phyloP scores from a whole-genome alignment of 2,888 invertebrate species.

The Oligia fasciuncula region DNA sequence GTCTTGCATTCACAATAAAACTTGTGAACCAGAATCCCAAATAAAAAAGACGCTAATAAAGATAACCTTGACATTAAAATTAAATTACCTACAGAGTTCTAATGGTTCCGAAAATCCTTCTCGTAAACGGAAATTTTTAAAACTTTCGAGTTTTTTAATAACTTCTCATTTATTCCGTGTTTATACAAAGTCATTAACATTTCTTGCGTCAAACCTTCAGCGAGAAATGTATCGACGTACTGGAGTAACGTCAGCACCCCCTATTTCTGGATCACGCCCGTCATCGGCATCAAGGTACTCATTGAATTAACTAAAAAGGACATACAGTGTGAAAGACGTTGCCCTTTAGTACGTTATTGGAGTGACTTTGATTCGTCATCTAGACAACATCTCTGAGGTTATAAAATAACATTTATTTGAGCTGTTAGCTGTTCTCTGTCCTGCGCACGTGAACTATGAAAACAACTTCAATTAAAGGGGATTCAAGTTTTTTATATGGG shows the following conservation, averaged over 20 bases:
- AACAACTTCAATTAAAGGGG: constrained; percentile 20
- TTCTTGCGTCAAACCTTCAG: constrained; percentile 82
- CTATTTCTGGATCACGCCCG: constrained; percentile 82
- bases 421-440: constrained; percentile 28
- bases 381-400: constrained; percentile 70
- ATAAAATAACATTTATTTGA: constrained; percentile 56
- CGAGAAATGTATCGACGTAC: constrained; percentile 76
- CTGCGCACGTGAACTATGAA: constrained; percentile 27
- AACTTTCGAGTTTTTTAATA: constrained; percentile 52
- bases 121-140: constrained; percentile 5
- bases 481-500: not conserved
- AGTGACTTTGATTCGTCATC: constrained; percentile 76
- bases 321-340: constrained; percentile 66
- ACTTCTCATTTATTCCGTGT: constrained; percentile 65
- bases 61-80: constrained; percentile 17
- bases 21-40: not conserved
- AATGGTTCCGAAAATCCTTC: constrained; percentile 4
- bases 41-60: not conserved
- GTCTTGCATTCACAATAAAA: not conserved
- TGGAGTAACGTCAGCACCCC: constrained; percentile 78
- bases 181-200: constrained; percentile 81
- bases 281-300: constrained; percentile 79
- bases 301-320: constrained; percentile 76
- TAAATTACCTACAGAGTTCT: not conserved
- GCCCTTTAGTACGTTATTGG: constrained; percentile 70